Base-by-base conservation (phyloP, 2,797 vertebrate species). In the Gymnothorax reevesii region DNA sequence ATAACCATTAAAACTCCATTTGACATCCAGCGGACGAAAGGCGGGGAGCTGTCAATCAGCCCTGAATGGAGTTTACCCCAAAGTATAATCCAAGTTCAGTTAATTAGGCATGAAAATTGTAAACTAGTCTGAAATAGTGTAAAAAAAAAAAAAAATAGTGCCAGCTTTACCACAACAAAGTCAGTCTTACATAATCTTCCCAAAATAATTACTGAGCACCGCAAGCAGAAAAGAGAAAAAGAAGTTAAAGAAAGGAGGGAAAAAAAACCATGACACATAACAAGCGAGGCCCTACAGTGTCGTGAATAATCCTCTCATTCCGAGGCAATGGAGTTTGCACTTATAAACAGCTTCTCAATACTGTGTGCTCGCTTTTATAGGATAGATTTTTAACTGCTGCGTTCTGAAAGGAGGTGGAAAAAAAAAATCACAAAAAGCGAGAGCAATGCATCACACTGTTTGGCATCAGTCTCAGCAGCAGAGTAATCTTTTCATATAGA, bases 401-500 rank as follows among this genome's bases (percentile, higher is more conserved):
- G 71, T 75, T 33, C 27, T 42, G 27, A 15, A 75, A 75, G 25
- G 15, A 2, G 10, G 7, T 4, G 9, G 9, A n/a, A 1, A 69
- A 69, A 69, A 69, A 54, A 79, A 79, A 15, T 49, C 42, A 75
- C 71, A 79, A 52, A 79, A 52, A 79, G 7, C 42, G 4, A 17
- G n/a, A 79, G 75, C 75, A 79, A 79, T 79, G 75, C 49, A 54
- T 79, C 75, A 79, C 75, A 9, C 20, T 20, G 42, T 20, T 20
- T 54, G 49, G 75, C 17, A 52, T 79, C 75, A 52, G 42, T 54
- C 75, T 54, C 27, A 12, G 75, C 75, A 22, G 75, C 75, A 20
- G 52, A 79, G 54, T 79, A 79, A 79, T 79, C 49, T 79, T 54
- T 79, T 54, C 75, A 79, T 54, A 79, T 54, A 52, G 49, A 54